Base-by-base conservation (phyloP, 2,797 vertebrate species). In the Amblyopsis hoosieri region DNA sequence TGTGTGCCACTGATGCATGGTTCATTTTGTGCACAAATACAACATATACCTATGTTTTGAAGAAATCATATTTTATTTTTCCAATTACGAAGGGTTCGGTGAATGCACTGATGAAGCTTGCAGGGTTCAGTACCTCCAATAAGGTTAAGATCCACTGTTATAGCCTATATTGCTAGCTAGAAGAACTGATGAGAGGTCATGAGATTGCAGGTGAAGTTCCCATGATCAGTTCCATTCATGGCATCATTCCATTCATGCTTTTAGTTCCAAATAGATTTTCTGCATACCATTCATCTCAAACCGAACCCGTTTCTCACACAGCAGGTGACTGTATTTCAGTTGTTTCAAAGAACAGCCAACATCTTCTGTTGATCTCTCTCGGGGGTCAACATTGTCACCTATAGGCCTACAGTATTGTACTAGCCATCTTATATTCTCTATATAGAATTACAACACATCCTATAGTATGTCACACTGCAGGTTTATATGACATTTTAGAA, bases 171-270 rank as follows among this genome's bases (percentile, higher is more conserved):
- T 49, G 66, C 59, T 3, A 42, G 17, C 59, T 54, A 29, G 62
- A 29, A 51, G 63, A 83, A 76, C 68, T 67, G 49, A 46, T 13
- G 7, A 1, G 14, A 42, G 13, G 19, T 64, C 49, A n/a, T 56
- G 46, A 45, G 48, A 64, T 53, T 42, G 42, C 53, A 60, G 57
- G 70, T 63, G 19, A 72, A 54, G 79, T 89, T 91, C 88, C 67
- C 85, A 89, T 71, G 56, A 89, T 1, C 37, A 42, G 37, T 87
- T 86, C 84, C 85, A 82, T 68, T 78, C 88, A 89, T 91, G 68
- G 3, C 77, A 10, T 3, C 54, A 33, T 42, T 42, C 37, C 37
- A 42, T 42, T 59, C 64, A 46, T 13, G 51, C 14, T 31, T 47
- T 17, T 12, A 53, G 66, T 51, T 63, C 37, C 58, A 37, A 33